Evolutionary conservation across 1,140 invertebrate genomes (phyloP), one percentile per base, ranked within the genome.

Genomic region (Caenorhabditis briggsae): DNA sequence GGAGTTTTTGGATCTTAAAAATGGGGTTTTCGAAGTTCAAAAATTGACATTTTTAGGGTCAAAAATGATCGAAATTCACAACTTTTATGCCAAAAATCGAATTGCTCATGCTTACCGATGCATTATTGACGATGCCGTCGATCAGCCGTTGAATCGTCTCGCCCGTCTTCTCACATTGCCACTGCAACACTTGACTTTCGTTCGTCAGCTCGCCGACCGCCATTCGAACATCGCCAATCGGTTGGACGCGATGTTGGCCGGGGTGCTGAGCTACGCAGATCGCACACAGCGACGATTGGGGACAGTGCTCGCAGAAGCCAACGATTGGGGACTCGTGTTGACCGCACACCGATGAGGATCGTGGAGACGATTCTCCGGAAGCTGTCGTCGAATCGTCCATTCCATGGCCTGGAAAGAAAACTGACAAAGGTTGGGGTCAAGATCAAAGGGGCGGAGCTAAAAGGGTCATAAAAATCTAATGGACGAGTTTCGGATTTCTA

Each of bases 291-390:
- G 59, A 78, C 14, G 46, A 2, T 43, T 50, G 41, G 16, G 48
- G 20, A 56, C 86, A 87, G 16, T 58, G 43, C 33, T 87, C 86
- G 58, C 86, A 87, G 53, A 65, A n/a, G 11, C 74, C 86, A 25
- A 87, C n/a, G n/a, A 87, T 50, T 20, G 33, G 33, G 5, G 78
- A 82, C 5, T 83, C 86, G 43, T 87, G 86, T 41, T 41, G 33
- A 25, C 56, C 58, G 48, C 86, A 87, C 9, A 87, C 74, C 5
- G 85, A 86, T 7, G 85, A 82, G 14, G 43, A 43, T n/a, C 74
- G 74, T n/a, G 85, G 65, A 8, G 83, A 50, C 16, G 83, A 84
- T 23, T 48, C 61, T 14, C 65, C 84, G 11, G 43, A 48, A 12
- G 48, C n/a, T 7, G 82, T 33, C 58, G 46, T 64, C 33, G 23